Base-by-base conservation (phyloP, 2,888 invertebrate species). In the Eurytoma adleriae region DNA sequence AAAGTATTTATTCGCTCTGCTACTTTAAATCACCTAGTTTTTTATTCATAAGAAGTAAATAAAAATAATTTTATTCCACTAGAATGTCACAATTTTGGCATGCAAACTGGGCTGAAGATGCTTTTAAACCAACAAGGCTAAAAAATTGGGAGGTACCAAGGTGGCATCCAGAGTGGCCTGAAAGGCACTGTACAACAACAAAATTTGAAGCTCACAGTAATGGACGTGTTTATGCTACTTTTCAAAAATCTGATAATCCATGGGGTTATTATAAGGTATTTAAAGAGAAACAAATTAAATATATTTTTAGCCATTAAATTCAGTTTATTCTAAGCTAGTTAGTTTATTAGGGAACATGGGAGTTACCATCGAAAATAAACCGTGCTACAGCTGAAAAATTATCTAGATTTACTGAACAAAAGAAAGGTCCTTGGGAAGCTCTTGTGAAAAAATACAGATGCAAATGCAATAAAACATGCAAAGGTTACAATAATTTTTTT, bases 31-130 rank as follows among this genome's bases (percentile, higher is more conserved):
- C 64, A 56, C 52, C 14, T 27, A 40, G 40, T 40, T 13, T 4
- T 2, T 79, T 52, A 16, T 74, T 70, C 3, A 5, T 12, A 13
- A 16, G 20, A 73, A 66, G 12, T 48, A 62, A 20, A 52, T 30
- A 18, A 57, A 68, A 78, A 68, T 75, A 78, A 62, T 52, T 67
- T 50, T 16, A 20, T 7, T 61, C 14, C 24, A 57, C 48, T 1
- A 52, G 30, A 75, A 88, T 88, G 88, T 87, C 88, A 20, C 88
- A 88, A 80, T 81, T 83, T 83, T 88, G 88, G 88, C 85, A 86
- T 67, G 86, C 85, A 40, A 83, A 87, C 79, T 87, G 87, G 86
- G 83, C 83, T 62, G 86, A 88, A 40, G 85, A 86, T 62, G 52
- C 84, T 77, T 88, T 85, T 76, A 84, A 82, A 71, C 84, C 88